These are phyloP conservation scores for Drosophila albomicans DNA, from an alignment of 1,140 invertebrate genomes.

Conservation along the genomic window DNA sequence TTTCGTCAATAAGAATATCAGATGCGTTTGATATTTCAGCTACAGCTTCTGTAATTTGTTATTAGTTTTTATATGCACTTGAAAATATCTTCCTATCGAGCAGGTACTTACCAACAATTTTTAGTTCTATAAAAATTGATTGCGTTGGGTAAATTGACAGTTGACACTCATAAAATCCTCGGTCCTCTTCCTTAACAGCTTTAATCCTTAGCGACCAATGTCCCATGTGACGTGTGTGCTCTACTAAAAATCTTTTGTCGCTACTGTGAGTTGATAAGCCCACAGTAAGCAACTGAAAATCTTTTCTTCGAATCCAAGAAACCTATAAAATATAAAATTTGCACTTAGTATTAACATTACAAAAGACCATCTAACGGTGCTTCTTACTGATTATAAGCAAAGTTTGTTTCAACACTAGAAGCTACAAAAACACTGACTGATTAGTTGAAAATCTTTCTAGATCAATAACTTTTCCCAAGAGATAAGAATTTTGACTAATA, in stretches of 20 bases:
- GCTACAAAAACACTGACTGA: too few species aligned
- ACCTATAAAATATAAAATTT: conserved; percentile 85
- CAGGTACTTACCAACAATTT: conserved; percentile 90
- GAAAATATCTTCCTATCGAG: neutral
- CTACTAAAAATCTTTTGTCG: conserved; percentile 91
- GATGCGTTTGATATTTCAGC: conserved; percentile 91
- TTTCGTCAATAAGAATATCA: conserved; percentile 91
- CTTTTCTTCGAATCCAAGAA: conserved; percentile 89
- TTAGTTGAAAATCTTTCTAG: too few species aligned
- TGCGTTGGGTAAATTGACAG: conserved; percentile 92
- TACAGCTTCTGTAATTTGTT: conserved; percentile 87
- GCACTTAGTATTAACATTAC: neutral
- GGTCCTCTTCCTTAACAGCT: conserved; percentile 89
- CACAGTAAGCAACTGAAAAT: conserved; percentile 90
- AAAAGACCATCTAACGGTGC: too few species aligned
- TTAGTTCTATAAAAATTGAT: conserved; percentile 90
- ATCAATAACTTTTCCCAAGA: too few species aligned
- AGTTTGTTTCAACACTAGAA: too few species aligned
- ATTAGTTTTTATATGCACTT: neutral
- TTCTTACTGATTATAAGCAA: too few species aligned
- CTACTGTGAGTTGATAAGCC: conserved; percentile 90
- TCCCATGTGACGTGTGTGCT: conserved; percentile 90
- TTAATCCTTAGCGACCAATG: conserved; percentile 92
- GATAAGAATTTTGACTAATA: too few species aligned
- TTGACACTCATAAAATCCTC: conserved; percentile 93